These are phyloP conservation scores for Burhinus oedicnemus DNA, from an alignment of 2,113 vertebrate species.

Conservation along the genomic window DNA sequence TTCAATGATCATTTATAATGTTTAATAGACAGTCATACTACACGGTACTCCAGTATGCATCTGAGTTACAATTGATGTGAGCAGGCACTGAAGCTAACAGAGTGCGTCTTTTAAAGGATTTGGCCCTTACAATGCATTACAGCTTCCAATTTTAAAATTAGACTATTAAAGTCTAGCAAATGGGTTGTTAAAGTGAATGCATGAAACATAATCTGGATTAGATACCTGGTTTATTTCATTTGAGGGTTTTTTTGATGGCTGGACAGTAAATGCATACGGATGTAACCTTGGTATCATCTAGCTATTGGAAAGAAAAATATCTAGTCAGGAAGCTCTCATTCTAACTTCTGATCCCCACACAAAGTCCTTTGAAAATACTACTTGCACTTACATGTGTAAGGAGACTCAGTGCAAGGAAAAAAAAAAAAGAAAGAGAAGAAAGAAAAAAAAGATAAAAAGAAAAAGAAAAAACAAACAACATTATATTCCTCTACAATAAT, in stretches of 20 bases:
- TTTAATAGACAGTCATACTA: not conserved
- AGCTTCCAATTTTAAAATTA: not conserved
- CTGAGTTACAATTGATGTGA: not conserved
- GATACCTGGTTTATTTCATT: not conserved
- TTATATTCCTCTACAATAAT: not conserved
- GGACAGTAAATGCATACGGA: not conserved
- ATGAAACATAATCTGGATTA: not conserved
- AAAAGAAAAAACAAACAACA: not conserved
- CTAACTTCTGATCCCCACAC: not conserved
- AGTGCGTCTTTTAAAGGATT: not conserved
- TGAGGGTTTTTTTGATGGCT: not conserved
- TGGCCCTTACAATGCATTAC: not conserved
- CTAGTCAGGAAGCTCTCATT: not conserved
- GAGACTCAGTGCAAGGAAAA: not conserved
- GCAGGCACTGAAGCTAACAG: constrained; percentile 30
- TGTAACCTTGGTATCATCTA: not conserved
- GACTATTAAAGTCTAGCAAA: not conserved
- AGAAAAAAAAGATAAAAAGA: not conserved
- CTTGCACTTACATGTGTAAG: not conserved
- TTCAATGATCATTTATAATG: not conserved
- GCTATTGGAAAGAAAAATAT: not conserved
- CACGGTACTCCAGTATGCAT: not conserved
- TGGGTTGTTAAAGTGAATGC: not conserved
- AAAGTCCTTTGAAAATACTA: not conserved
- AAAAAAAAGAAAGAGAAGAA: too few relatives aligned